Percentiles rank a stretch among this genome's conserved stretches.
Evolutionary conservation across 2,888 invertebrate species (phyloP).

Genomic region (Ptychoptera contaminata): DNA sequence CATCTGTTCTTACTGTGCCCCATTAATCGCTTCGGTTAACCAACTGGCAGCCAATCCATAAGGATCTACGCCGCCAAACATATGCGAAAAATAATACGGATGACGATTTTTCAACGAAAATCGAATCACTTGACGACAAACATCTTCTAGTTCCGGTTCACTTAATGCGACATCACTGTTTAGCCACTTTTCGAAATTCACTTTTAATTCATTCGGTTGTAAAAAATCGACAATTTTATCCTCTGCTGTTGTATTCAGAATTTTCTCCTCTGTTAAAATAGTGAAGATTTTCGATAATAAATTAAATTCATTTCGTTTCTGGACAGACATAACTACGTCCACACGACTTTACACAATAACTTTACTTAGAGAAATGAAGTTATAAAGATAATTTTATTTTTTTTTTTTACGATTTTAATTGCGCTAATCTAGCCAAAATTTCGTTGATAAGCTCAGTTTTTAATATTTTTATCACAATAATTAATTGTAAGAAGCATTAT

Average conservation of each 20-base stretch:
- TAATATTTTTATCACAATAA: no score
- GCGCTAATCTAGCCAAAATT: no score
- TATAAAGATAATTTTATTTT: no score
- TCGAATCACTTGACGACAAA: slow-evolving; percentile 44
- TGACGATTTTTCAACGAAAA: slow-evolving; percentile 67
- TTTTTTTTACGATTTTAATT: no score
- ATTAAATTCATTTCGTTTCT: slow-evolving; percentile 19
- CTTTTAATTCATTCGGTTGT: slow-evolving; percentile 53
- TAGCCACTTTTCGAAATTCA: slow-evolving; percentile 19
- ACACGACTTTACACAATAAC: no score
- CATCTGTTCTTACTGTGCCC: slow-evolving; percentile 49
- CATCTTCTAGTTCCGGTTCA: slow-evolving; percentile 37
- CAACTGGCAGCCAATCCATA: slow-evolving; percentile 61
- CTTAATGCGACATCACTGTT: slow-evolving; percentile 17
- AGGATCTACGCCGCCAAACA: slow-evolving; percentile 57
- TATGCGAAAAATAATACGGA: slow-evolving; percentile 61
- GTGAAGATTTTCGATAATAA: slow-evolving; percentile 21
- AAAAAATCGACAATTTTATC: slow-evolving; percentile 39
- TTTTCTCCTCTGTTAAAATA: slow-evolving; percentile 19
- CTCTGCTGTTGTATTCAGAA: slow-evolving; percentile 16
- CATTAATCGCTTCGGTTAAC: slow-evolving; percentile 66
- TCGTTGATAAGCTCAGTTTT: no score
- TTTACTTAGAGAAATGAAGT: no score
- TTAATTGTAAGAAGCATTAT: no score
- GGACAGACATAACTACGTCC: no score